A percentile compares a stretch with the other conserved stretches of the same genome.
These are phyloP conservation scores for Lamellibrachia luymesi DNA, from an alignment of 1,140 invertebrate species.

Conservation along the genomic window DNA sequence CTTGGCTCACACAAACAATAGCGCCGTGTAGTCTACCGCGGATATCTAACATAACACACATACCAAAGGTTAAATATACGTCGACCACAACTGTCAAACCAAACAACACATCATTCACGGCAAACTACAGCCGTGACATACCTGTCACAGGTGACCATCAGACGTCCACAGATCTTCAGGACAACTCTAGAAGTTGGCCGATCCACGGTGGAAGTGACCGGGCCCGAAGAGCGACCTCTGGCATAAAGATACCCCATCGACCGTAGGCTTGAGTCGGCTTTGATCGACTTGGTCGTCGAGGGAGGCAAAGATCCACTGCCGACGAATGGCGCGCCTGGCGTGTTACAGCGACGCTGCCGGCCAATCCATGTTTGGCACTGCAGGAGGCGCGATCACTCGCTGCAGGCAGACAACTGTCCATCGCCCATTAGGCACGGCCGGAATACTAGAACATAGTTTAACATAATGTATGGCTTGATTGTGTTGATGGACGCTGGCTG, in stretches of 20 bases:
- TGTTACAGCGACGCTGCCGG: neutral
- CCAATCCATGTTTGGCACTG: neutral
- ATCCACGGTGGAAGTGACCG: neutral
- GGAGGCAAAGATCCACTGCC: neutral
- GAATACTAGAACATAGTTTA: neutral
- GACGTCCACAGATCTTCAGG: neutral
- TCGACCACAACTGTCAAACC: neutral
- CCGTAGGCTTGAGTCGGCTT: neutral
- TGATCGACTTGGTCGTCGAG: neutral
- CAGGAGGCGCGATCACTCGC: neutral
- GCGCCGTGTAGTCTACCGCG: neutral
- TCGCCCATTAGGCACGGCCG: neutral
- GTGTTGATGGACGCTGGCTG: neutral
- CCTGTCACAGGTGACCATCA: neutral
- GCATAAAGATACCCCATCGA: neutral
- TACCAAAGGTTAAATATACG: too few relatives aligned
- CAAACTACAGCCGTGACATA: neutral
- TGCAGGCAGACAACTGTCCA: neutral
- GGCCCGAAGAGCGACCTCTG: neutral
- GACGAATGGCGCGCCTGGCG: neutral
- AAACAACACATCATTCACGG: neutral
- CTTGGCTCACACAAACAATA: too few relatives aligned
- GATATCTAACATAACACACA: too few relatives aligned
- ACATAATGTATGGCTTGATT: neutral
- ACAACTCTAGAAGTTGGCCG: neutral